These are phyloP conservation scores for Scomber japonicus DNA, from an alignment of 2,113 vertebrate species.

Conservation along the genomic window DNA sequence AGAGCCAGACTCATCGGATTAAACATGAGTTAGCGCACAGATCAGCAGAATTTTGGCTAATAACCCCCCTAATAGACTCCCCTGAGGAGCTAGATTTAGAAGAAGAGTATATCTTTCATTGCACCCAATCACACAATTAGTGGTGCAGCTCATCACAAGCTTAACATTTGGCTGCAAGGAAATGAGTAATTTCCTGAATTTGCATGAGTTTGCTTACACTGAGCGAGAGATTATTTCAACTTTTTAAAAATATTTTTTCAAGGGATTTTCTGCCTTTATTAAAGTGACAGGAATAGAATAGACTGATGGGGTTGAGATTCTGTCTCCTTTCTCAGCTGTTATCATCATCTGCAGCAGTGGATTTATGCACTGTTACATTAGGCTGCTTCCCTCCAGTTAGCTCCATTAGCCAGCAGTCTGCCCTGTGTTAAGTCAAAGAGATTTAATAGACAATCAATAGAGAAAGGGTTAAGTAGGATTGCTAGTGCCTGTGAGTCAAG, in stretches of 20 bases:
- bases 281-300: too few species aligned
- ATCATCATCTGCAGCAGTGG: background rate
- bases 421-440: conserved; percentile 33
- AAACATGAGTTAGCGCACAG: conserved; percentile 31
- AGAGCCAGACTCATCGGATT: background rate
- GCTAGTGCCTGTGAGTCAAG: conserved; percentile 30
- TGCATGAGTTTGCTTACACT: background rate
- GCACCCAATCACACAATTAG: conserved; percentile 9
- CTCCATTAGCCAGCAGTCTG: conserved; percentile 53
- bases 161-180: background rate
- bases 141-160: conserved; percentile 42
- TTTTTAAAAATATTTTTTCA: background rate
- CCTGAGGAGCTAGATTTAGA: conserved; percentile 34
- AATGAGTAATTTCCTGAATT: too few species aligned
- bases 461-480: conserved; percentile 29
- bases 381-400: conserved; percentile 36
- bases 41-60: conserved; percentile 51
- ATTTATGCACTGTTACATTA: conserved; percentile 38
- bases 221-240: background rate
- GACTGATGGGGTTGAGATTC: too few species aligned
- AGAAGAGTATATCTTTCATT: conserved; percentile 9
- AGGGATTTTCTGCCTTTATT: too few species aligned
- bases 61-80: conserved; percentile 55
- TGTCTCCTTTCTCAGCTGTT: too few species aligned
- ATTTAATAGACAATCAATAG: conserved; percentile 59